Conservation (phyloP, 1,140 invertebrate species). For the Drosophila malerkotliana region DNA sequence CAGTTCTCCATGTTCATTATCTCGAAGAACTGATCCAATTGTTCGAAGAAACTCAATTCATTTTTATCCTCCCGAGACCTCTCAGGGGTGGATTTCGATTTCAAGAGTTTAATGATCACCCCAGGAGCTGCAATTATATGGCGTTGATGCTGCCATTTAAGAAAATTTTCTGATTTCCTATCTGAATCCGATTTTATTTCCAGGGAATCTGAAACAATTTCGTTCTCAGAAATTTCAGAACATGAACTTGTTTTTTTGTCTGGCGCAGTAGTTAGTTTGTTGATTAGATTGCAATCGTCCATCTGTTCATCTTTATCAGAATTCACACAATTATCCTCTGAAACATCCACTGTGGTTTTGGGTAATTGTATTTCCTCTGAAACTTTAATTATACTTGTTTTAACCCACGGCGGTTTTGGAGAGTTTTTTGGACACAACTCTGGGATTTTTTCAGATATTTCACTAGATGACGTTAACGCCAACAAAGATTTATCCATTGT, state of each 20-base stretch:
- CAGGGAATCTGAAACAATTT: too few species aligned
- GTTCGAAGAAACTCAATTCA: constrained; percentile 40
- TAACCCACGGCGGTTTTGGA: too few species aligned
- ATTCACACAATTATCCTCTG: not conserved
- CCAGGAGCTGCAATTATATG: constrained; percentile 44
- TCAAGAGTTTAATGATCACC: constrained; percentile 31
- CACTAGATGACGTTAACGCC: not conserved
- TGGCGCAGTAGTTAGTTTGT: not conserved
- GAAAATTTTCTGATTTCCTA: not conserved
- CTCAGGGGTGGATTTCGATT: constrained; percentile 45
- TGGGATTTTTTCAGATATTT: not conserved
- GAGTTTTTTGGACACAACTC: not conserved
- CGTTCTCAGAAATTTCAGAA: not conserved
- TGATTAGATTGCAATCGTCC: not conserved
- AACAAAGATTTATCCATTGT: not conserved
- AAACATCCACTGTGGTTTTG: not conserved
- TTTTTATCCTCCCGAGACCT: not conserved
- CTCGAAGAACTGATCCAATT: constrained; percentile 51
- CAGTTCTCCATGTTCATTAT: not conserved
- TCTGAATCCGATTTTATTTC: not conserved
- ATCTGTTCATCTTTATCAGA: not conserved
- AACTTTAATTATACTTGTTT: too few species aligned
- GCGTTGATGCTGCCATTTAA: constrained; percentile 27
- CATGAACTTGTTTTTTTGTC: not conserved
- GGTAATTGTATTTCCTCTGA: too few species aligned